phyloP scores from a whole-genome alignment of 2,113 vertebrate species.

The Lynx canadensis region DNA sequence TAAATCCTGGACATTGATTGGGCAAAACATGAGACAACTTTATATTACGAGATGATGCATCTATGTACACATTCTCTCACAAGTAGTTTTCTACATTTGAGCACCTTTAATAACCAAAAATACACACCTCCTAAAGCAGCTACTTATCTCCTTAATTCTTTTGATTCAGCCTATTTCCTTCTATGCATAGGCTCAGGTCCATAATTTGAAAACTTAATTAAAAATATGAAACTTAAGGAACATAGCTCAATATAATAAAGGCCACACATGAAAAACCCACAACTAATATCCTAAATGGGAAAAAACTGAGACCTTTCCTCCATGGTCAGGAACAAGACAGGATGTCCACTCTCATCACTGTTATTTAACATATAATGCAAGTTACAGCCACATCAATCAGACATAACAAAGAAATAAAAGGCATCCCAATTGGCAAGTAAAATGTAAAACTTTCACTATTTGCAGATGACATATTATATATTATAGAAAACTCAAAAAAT shows the following conservation, averaged over 20 bases:
- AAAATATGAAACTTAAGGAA: background rate
- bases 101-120: background rate
- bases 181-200: background rate
- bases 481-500: background rate
- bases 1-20: background rate
- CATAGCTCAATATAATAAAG: background rate
- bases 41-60: background rate
- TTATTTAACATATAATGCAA: background rate
- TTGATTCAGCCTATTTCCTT: background rate
- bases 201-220: constrained; percentile 54
- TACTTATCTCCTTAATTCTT: background rate
- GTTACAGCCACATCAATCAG: background rate
- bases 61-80: background rate
- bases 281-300: background rate
- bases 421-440: background rate
- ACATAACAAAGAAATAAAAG: background rate
- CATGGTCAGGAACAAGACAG: background rate
- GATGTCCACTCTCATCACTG: background rate
- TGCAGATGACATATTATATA: background rate
- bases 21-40: background rate
- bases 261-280: background rate
- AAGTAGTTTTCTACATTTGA: background rate
- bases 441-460: background rate
- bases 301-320: background rate
- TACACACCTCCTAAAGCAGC: background rate